phyloP scores from a whole-genome alignment of 2,888 invertebrate species.

The Ophion ellenae region DNA sequence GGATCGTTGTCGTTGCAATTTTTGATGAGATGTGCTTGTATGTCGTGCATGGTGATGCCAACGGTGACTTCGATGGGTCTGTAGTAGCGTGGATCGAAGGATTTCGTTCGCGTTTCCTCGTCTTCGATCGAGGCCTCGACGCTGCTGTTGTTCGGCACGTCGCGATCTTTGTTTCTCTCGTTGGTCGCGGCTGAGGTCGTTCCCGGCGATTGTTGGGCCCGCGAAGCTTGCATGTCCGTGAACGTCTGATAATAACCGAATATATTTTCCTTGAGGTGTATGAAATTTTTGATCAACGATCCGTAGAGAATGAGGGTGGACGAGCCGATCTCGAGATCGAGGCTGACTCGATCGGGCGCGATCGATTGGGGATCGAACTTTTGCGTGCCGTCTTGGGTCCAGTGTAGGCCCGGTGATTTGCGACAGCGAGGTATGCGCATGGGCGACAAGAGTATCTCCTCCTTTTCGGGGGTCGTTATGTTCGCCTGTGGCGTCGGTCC shows the following conservation, averaged over 20 bases:
- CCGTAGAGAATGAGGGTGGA: conserved; percentile 96
- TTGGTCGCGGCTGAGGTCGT: conserved; percentile 67
- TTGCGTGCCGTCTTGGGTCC: conserved; percentile 88
- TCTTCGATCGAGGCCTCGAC: conserved; percentile 87
- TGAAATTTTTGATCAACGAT: conserved; percentile 94
- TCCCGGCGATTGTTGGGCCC: conserved; percentile 75
- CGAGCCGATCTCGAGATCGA: conserved; percentile 97
- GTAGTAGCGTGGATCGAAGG: conserved; percentile 94
- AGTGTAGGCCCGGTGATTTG: conserved; percentile 89
- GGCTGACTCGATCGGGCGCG: conserved; percentile 94
- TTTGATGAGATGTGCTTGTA: conserved; percentile 96
- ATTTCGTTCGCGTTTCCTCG: conserved; percentile 85
- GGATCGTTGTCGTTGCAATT: conserved; percentile 96
- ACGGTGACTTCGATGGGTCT: conserved; percentile 96
- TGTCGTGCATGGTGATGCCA: conserved; percentile 96
- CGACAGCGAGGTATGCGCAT: conserved; percentile 94
- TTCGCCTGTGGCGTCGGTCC: conserved; percentile 96
- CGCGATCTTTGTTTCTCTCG: conserved; percentile 79
- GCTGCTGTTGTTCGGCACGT: conserved; percentile 83
- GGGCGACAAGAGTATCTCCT: conserved; percentile 95
- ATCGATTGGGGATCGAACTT: conserved; percentile 95
- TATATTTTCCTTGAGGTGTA: conserved; percentile 97
- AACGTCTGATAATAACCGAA: conserved; percentile 98
- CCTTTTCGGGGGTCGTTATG: conserved; percentile 97
- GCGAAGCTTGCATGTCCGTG: conserved; percentile 93